These are phyloP conservation scores for Drosophila cardini DNA, from an alignment of 1,140 invertebrate species.

Conservation along the genomic window DNA sequence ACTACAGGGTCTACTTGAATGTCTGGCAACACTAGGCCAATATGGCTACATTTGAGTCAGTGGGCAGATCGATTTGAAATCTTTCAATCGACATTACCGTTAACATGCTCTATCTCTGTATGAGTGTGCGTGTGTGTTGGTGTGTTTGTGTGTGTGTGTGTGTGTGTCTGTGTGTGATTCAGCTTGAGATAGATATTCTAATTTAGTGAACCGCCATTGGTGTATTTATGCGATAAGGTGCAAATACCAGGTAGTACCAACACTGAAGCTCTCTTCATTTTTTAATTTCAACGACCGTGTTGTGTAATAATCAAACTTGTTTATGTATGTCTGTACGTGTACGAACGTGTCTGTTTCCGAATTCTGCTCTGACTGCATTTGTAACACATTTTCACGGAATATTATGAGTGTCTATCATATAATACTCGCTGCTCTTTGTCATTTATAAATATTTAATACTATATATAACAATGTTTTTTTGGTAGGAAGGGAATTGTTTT, in stretches of 20 bases:
- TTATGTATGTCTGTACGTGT: constrained; percentile 47
- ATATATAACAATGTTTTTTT: constrained; percentile 1
- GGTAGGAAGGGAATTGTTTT: background rate
- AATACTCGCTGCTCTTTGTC: constrained; percentile 27
- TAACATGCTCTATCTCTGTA: background rate
- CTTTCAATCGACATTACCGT: background rate
- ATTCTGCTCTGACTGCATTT: constrained; percentile 72
- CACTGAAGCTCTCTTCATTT: constrained; percentile 57
- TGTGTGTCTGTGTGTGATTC: constrained; percentile 14
- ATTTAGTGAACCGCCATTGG: constrained; percentile 60
- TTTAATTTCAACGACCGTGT: constrained; percentile 79
- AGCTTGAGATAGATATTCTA: constrained; percentile 67
- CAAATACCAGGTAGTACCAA: constrained; percentile 51
- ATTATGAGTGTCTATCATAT: constrained; percentile 38
- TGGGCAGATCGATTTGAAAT: constrained; percentile 19
- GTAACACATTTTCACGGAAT: constrained; percentile 55
- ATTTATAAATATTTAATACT: too few species aligned
- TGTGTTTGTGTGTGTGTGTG: too few species aligned
- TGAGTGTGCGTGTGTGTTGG: too few species aligned
- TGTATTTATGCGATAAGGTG: constrained; percentile 79
- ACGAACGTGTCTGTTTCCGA: constrained; percentile 78
- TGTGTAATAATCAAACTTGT: constrained; percentile 82
- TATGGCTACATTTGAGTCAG: constrained; percentile 7
- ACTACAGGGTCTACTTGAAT: background rate
- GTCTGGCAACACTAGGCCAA: constrained; percentile 3